Evolutionary conservation across 1,140 invertebrate species (phyloP), one percentile per base, ranked within the genome.

Genomic region (Ips nitidus): DNA sequence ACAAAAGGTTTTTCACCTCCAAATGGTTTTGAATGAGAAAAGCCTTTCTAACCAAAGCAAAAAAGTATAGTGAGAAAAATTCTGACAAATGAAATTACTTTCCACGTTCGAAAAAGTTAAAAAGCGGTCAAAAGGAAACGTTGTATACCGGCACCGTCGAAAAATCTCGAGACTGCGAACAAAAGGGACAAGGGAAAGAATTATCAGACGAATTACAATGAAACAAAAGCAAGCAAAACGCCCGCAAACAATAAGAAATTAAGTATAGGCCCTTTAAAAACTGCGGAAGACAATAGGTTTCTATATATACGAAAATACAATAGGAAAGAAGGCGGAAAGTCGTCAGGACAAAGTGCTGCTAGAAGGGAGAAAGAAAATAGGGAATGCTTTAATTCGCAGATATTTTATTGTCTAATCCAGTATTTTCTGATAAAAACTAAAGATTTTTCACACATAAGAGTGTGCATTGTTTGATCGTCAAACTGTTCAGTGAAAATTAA

Each of bases 241-340:
- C 59, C 22, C 61, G 60, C 61, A 64, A 73, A 73, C 66, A 69
- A 70, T 67, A 73, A 70, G 69, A 73, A 71, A 73, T 73, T 70
- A 73, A 71, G 69, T 71, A 69, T 71, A 73, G 71, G 69, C 64
- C 69, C 71, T 71, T 75, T 71, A 74, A 66, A 70, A 73, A 73
- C 70, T 59, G 41, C 72, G 71, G 75, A 22, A 22, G 73, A 75
- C 76, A 76, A 77, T 77, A 66, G 74, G 67, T 71, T 74, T 70
- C 76, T 71, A 71, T 72, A 22, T 22, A 77, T 75, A 73, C 73
- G n/a, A 75, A 73, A 74, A 73, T 75, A 76, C 73, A 77, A 77
- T 75, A 43, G 73, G 72, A 72, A 73, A 73, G 66, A 69, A 73
- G 73, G 75, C 74, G 74, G 75, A 76, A 76, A 76, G 74, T 74